phyloP scores from a whole-genome alignment of 2,113 vertebrate species.

The Tetrao urogallus region DNA sequence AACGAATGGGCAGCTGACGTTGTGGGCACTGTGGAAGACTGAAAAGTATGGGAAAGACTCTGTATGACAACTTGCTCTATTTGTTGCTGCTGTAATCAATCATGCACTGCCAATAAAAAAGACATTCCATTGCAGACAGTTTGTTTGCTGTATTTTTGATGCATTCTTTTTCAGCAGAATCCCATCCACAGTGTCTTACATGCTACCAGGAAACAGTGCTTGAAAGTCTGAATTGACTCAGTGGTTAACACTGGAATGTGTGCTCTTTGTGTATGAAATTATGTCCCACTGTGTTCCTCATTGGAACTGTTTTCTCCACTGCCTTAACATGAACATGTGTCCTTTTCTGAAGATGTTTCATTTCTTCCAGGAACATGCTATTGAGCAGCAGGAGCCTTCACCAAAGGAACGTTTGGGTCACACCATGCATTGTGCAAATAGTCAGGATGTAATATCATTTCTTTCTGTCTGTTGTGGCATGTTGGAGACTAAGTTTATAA shows the following conservation, averaged over 20 bases:
- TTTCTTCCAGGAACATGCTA: slow-evolving; percentile 13
- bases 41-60: slow-evolving; percentile 38
- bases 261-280: slow-evolving; percentile 18
- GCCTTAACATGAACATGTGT: not conserved
- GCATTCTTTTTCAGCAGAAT: slow-evolving; percentile 62
- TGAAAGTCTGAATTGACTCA: slow-evolving; percentile 48
- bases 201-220: not conserved
- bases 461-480: not conserved
- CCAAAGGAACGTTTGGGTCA: not conserved
- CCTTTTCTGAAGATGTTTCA: slow-evolving; percentile 26
- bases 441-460: not conserved
- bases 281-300: slow-evolving; percentile 4
- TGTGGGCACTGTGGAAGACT: slow-evolving; percentile 31
- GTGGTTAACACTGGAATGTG: slow-evolving; percentile 24
- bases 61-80: slow-evolving; percentile 56
- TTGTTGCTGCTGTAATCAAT: slow-evolving; percentile 71
- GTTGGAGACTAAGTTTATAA: not conserved
- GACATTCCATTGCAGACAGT: slow-evolving; percentile 74
- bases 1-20: slow-evolving; percentile 2
- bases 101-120: slow-evolving; percentile 78
- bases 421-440: not conserved
- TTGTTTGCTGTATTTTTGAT: slow-evolving; percentile 83
- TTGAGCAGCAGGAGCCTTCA: not conserved
- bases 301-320: slow-evolving; percentile 17
- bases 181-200: slow-evolving; percentile 13